Conservation (phyloP, 2,797 vertebrate species). For the Limnodromus scolopaceus region DNA sequence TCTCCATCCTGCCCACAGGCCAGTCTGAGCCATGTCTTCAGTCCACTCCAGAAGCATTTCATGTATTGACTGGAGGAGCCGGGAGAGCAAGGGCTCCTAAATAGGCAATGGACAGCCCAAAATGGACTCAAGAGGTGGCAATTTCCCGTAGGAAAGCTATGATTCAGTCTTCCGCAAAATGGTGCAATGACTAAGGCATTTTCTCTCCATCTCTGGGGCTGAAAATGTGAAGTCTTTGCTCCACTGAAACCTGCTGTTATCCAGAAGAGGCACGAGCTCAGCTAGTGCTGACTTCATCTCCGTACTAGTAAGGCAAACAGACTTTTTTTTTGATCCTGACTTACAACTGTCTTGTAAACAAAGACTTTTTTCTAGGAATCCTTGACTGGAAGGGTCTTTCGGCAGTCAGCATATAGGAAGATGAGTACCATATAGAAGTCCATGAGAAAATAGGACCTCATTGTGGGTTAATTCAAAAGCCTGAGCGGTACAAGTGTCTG, state of each 20-base stretch:
- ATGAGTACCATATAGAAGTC: background rate
- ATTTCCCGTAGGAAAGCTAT: background rate
- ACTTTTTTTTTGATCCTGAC: background rate
- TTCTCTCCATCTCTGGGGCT: background rate
- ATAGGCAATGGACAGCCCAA: background rate
- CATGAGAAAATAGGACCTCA: background rate
- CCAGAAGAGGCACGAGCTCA: background rate
- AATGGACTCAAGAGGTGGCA: background rate
- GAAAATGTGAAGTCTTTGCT: background rate
- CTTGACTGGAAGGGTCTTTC: background rate
- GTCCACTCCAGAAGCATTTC: background rate
- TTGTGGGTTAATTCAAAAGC: background rate
- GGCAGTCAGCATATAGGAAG: background rate
- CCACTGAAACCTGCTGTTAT: background rate
- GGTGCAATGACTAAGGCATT: background rate
- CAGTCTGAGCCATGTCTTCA: background rate
- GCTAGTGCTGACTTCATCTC: background rate
- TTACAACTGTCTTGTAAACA: background rate
- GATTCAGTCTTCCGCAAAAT: background rate
- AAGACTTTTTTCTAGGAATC: background rate
- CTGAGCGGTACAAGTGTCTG: background rate
- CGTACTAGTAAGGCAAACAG: background rate
- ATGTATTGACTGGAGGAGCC: too few relatives aligned
- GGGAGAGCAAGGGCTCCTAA: background rate
- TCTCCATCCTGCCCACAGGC: background rate